Conservation (phyloP, 2,797 vertebrate species). For the Cephalopachus bancanus region DNA sequence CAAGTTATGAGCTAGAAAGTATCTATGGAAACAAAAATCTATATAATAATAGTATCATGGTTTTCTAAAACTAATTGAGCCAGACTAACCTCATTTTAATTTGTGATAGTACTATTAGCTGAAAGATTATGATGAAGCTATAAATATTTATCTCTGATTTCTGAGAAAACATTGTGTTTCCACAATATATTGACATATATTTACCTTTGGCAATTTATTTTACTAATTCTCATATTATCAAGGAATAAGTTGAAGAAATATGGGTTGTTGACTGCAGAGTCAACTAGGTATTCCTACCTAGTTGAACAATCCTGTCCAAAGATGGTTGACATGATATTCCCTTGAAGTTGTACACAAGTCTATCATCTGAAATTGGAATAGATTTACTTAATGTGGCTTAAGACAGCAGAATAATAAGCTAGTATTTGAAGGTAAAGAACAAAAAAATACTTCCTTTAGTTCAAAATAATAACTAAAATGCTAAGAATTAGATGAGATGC, state of each 20-base stretch:
- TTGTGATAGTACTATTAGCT: not conserved
- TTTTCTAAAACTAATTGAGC: not conserved
- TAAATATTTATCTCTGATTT: not conserved
- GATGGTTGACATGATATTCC: not conserved
- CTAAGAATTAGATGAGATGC: not conserved
- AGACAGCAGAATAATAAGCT: not conserved
- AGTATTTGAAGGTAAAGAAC: not conserved
- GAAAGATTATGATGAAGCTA: not conserved
- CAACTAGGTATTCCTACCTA: not conserved
- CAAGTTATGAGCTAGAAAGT: too few species aligned
- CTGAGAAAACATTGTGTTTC: not conserved
- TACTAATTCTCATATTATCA: not conserved
- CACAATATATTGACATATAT: not conserved
- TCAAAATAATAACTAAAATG: conserved; percentile 5
- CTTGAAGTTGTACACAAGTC: not conserved
- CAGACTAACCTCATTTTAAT: not conserved
- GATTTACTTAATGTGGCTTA: not conserved
- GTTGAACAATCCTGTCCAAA: not conserved
- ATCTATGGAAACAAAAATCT: too few species aligned
- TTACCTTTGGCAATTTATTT: not conserved
- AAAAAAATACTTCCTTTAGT: not conserved
- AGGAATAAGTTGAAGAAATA: not conserved
- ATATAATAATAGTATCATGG: too few species aligned
- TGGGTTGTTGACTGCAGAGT: not conserved
- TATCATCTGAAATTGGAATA: not conserved